Percentiles rank a stretch among this genome's conserved stretches.
Conservation (phyloP, 2,888 invertebrate genomes). For the Nipponacmea schrenckii region DNA sequence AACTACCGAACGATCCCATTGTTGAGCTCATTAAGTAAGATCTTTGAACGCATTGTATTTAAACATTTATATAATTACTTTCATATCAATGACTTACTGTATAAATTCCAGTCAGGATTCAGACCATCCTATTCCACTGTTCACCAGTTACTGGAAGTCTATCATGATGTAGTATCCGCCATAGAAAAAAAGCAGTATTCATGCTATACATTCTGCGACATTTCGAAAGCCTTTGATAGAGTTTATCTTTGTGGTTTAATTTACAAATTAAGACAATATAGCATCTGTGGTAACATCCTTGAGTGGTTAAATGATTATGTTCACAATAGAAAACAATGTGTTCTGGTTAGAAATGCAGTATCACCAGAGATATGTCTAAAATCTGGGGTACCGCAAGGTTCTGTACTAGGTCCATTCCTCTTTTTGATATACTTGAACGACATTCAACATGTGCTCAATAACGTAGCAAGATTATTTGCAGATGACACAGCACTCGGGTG, state of each 20-base stretch:
- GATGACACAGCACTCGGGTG: slow-evolving; percentile 16
- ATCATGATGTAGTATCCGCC: neutral
- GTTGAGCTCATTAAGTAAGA: neutral
- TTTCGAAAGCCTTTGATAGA: neutral
- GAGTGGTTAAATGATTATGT: neutral
- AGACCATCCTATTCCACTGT: neutral
- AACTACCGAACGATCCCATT: neutral
- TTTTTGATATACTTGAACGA: slow-evolving; percentile 27
- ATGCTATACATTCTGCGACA: neutral
- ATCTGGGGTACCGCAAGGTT: slow-evolving; percentile 21
- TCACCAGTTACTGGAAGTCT: neutral
- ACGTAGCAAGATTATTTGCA: slow-evolving; percentile 14
- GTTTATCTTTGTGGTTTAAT: neutral
- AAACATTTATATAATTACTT: neutral
- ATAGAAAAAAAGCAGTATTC: neutral
- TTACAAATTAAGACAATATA: neutral
- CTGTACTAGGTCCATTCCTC: slow-evolving; percentile 20
- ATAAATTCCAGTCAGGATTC: neutral
- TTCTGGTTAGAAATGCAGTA: neutral
- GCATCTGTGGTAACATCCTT: neutral
- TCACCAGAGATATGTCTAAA: neutral
- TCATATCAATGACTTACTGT: neutral
- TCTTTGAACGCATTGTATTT: neutral
- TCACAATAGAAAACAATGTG: neutral
- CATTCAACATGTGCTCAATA: slow-evolving; percentile 6